Conservation (phyloP, 2,888 invertebrate species). For the Mimumesa dahlbomi region DNA sequence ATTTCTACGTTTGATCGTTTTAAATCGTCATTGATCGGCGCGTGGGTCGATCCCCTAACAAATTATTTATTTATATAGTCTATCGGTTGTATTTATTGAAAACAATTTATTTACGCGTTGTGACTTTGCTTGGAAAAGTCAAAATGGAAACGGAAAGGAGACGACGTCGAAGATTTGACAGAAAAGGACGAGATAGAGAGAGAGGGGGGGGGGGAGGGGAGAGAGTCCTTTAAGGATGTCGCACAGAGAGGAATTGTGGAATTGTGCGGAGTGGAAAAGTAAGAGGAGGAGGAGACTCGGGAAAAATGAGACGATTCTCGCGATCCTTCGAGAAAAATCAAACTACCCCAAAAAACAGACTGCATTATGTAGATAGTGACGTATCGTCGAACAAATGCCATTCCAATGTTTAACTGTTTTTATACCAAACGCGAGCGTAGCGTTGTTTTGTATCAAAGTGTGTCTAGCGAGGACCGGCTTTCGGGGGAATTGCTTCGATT, state of each 20-base stretch:
- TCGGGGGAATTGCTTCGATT: constrained; percentile 19
- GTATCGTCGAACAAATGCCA: constrained; percentile 64
- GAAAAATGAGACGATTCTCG: constrained; percentile 43
- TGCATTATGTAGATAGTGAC: constrained; percentile 66
- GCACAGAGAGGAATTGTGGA: no score
- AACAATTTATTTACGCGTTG: constrained; percentile 74
- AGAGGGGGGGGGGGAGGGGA: constrained; percentile 18
- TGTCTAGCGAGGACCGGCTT: constrained; percentile 62
- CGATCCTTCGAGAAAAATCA: constrained; percentile 26
- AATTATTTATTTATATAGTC: constrained; percentile 78
- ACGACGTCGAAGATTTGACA: constrained; percentile 7
- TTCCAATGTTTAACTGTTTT: constrained; percentile 77
- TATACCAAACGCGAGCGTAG: constrained; percentile 75
- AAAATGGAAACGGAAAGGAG: constrained; percentile 5
- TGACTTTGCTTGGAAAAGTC: constrained; percentile 29
- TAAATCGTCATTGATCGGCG: constrained; percentile 27
- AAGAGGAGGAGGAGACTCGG: constrained; percentile 8
- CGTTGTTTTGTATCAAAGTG: constrained; percentile 72
- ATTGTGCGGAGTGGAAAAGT: no score
- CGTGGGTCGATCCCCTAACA: constrained; percentile 15
- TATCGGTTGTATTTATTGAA: constrained; percentile 78
- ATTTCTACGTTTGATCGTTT: constrained; percentile 49
- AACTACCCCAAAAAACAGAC: constrained; percentile 57
- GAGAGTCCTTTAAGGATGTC: no score
- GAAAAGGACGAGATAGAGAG: constrained; percentile 1